Base-by-base conservation (phyloP, 2,113 vertebrate species). In the Tringa solitaria region DNA sequence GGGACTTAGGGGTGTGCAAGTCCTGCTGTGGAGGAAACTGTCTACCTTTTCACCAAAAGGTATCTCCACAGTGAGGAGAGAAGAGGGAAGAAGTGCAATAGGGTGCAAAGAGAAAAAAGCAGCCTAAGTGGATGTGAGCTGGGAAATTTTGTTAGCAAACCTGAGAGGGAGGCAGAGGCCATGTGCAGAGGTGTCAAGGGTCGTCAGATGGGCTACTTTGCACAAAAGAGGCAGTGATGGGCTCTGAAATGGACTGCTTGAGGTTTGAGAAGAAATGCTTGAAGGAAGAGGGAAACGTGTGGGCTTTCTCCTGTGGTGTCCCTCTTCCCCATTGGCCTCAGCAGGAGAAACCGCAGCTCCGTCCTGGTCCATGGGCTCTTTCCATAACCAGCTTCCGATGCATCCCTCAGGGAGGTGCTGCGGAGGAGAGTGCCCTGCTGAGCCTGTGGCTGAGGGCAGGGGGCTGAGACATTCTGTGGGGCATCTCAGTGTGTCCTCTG, bases 271-370 rank as follows among this genome's bases (percentile, higher is more conserved):
- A 60, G 12, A 80, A 93, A 72, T 32, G 19, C 68, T 59, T 39
- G 59, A 57, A 75, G 8, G 37, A 51, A 46, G 23, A 12, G 22
- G 20, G 30, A 75, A 79, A 30, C 13, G 17, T 7, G 2, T 4
- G 16, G 27, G 10, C 35, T 75, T 30, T 67, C 12, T 41, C 24
- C 24, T 74, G 24, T 8, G 7, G 24, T 33, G 19, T 48, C 4
- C 21, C 12, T 24, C 27, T 73, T 89, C 13, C 18, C 17, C 8
- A 9, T 20, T 56, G 48, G 24, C 27, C 18, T 12, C 22, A 37
- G 21, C 18, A 16, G 50, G 27, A 93, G 43, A 72, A 69, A 13
- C 28, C 0, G 0, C 60, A 41, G 37, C 8, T 59, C 33, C 17
- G 33, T 78, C 9, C 8, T 46, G 32, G 12, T 57, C 43, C 60